Percentiles rank a stretch among this genome's conserved stretches.
phyloP scores from a whole-genome alignment of 1,140 invertebrate genomes.

The Chrysopa pallens region DNA sequence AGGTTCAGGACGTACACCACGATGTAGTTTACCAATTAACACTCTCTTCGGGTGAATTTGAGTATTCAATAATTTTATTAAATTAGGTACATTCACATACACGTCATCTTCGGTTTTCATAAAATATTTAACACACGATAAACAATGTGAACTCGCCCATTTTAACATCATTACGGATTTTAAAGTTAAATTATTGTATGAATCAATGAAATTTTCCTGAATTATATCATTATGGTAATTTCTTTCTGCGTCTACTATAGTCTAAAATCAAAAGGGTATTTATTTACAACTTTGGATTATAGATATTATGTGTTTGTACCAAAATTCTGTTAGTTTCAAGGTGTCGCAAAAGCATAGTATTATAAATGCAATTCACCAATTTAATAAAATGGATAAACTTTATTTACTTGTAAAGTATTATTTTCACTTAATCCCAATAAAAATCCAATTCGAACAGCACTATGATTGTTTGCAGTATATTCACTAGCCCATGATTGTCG shows the following conservation, averaged over 20 bases:
- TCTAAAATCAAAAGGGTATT: slow-evolving; percentile 29
- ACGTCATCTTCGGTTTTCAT: slow-evolving; percentile 77
- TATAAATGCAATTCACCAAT: no score
- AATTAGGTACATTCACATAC: slow-evolving; percentile 50
- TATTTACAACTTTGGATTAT: no score
- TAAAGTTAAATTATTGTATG: slow-evolving; percentile 82
- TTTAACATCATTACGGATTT: slow-evolving; percentile 77
- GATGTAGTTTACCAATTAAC: slow-evolving; percentile 55
- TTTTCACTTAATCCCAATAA: slow-evolving; percentile 34
- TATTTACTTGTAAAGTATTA: slow-evolving; percentile 28
- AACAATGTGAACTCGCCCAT: slow-evolving; percentile 50
- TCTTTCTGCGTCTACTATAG: slow-evolving; percentile 35
- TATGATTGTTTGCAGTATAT: slow-evolving; percentile 29
- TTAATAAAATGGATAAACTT: no score
- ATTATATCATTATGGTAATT: slow-evolving; percentile 64
- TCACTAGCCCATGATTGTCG: slow-evolving; percentile 65
- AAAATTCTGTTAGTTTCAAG: no score
- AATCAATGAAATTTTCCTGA: slow-evolving; percentile 74
- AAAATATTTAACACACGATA: slow-evolving; percentile 33
- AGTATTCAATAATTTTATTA: slow-evolving; percentile 22
- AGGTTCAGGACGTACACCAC: slow-evolving; percentile 48
- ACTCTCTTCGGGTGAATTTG: slow-evolving; percentile 24
- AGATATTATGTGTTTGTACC: no score
- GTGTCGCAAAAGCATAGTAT: no score
- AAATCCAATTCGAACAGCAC: slow-evolving; percentile 28